Evolutionary conservation across 2,797 vertebrate genomes (phyloP).

Genomic region (Microcaecilia unicolor): DNA sequence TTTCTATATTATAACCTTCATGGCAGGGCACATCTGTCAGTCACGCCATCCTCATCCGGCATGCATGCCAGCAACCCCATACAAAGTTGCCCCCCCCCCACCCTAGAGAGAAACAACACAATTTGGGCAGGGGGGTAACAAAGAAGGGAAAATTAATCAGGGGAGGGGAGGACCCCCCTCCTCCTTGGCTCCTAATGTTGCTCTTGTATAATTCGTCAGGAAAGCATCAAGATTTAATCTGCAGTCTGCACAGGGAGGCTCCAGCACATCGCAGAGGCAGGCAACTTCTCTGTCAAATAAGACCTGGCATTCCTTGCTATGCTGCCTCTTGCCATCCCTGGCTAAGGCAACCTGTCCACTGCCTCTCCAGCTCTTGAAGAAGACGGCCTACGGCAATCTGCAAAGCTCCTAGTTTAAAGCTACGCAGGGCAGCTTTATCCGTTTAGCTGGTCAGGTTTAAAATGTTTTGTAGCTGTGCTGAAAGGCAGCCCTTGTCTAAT

Average conservation of each 20-base stretch:
- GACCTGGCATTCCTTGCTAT: conserved; percentile 46
- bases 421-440: conserved; percentile 40
- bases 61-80: conserved; percentile 35
- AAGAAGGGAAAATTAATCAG: conserved; percentile 4
- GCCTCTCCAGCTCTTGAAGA: conserved; percentile 17
- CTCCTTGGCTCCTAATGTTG: too few species aligned
- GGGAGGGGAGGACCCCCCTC: too few species aligned
- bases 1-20: conserved; percentile 31
- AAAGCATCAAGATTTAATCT: conserved; percentile 32
- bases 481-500: conserved; percentile 58
- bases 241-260: conserved; percentile 34
- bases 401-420: conserved; percentile 30
- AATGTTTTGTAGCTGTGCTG: conserved; percentile 55
- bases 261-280: conserved; percentile 25
- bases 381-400: conserved; percentile 20
- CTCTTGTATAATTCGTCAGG: conserved; percentile 49
- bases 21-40: conserved; percentile 46
- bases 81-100: conserved; percentile 39
- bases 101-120: conserved; percentile 45
- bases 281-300: conserved; percentile 48
- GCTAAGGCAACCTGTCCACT: conserved; percentile 46
- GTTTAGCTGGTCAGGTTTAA: conserved; percentile 45
- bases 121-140: conserved; percentile 6
- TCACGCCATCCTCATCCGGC: conserved; percentile 42
- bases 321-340: conserved; percentile 50